These are phyloP conservation scores for Druceiella hillmani DNA, from an alignment of 2,888 invertebrate genomes.

Conservation along the genomic window DNA sequence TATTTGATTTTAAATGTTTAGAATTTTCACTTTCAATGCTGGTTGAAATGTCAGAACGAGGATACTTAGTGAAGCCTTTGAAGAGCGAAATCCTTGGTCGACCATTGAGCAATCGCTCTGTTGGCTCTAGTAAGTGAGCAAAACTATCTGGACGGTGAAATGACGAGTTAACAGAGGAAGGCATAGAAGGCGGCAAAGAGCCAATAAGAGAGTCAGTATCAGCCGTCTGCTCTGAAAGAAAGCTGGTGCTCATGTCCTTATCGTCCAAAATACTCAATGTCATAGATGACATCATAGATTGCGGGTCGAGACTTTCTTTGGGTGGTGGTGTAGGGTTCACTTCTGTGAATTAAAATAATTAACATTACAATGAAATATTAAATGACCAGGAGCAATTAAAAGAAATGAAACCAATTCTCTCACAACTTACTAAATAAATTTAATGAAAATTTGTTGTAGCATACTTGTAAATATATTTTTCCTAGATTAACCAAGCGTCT, in stretches of 20 bases:
- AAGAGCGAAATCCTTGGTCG: not conserved
- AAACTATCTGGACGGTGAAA: too few relatives aligned
- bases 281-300: constrained; percentile 44
- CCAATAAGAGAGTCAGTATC: constrained; percentile 46
- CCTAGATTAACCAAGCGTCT: too few relatives aligned
- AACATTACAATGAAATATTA: constrained; percentile 2
- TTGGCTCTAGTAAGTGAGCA: too few relatives aligned
- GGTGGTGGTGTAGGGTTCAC: constrained; percentile 33
- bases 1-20: too few relatives aligned
- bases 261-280: constrained; percentile 48
- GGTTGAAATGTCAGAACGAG: not conserved
- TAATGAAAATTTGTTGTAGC: too few relatives aligned
- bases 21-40: too few relatives aligned
- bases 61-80: not conserved
- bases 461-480: too few relatives aligned
- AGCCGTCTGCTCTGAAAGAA: constrained; percentile 46
- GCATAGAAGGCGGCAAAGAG: constrained; percentile 43
- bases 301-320: constrained; percentile 41
- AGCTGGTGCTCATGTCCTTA: constrained; percentile 50
- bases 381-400: too few relatives aligned
- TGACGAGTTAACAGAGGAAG: constrained; percentile 45
- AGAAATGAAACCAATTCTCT: too few relatives aligned
- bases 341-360: constrained; percentile 29
- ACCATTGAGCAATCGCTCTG: too few relatives aligned
- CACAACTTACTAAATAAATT: too few relatives aligned